phyloP scores from a whole-genome alignment of 2,113 vertebrate species.

The Heterotilapia buettikoferi region DNA sequence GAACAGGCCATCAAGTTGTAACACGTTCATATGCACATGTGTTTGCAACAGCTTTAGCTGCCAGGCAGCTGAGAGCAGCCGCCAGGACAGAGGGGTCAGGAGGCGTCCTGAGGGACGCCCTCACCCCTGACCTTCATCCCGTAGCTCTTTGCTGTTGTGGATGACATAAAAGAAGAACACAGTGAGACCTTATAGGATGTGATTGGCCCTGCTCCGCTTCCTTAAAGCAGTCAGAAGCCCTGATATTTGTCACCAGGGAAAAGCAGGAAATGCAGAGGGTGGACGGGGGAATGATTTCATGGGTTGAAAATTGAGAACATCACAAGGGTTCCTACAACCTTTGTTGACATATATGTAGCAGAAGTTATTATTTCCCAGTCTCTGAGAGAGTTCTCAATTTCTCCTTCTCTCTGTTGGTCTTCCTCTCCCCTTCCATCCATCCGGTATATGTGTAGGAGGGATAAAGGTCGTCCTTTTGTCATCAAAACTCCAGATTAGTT shows the following conservation, averaged over 20 bases:
- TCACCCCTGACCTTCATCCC: constrained; percentile 51
- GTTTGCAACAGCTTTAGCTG: background rate
- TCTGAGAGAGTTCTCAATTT: constrained; percentile 55
- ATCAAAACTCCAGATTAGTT: constrained; percentile 74
- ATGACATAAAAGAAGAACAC: constrained; percentile 43
- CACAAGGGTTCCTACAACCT: constrained; percentile 27
- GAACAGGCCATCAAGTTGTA: background rate
- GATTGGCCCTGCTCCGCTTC: constrained; percentile 44
- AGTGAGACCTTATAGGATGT: constrained; percentile 38
- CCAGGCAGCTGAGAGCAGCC: constrained; percentile 2
- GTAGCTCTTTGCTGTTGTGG: constrained; percentile 38
- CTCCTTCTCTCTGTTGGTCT: constrained; percentile 42
- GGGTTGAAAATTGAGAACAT: constrained; percentile 47
- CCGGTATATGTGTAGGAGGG: constrained; percentile 46
- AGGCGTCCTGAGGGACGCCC: constrained; percentile 22
- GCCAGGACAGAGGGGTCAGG: constrained; percentile 8
- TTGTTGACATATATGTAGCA: constrained; percentile 64
- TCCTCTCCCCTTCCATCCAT: constrained; percentile 29
- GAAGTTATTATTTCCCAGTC: constrained; percentile 54
- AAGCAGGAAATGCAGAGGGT: constrained; percentile 38
- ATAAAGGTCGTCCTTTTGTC: constrained; percentile 73
- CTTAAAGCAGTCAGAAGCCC: constrained; percentile 44
- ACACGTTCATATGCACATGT: background rate
- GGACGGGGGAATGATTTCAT: constrained; percentile 6
- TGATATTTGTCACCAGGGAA: constrained; percentile 50